Evolutionary conservation across 2,888 invertebrate species (phyloP), one percentile per base, ranked within the genome.

Genomic region (Carterocephalus palaemon): DNA sequence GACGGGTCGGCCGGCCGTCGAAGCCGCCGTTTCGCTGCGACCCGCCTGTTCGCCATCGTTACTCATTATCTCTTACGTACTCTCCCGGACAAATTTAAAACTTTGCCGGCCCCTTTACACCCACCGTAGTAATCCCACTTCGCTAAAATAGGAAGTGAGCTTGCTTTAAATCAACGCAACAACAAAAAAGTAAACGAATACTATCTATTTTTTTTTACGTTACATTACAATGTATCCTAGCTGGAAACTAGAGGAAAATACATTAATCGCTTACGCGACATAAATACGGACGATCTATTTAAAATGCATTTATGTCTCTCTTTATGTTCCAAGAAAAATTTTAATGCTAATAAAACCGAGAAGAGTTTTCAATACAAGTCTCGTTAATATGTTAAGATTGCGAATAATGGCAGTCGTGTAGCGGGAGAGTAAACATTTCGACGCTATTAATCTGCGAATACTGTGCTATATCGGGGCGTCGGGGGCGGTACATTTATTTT

Each of bases 401-500:
- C 56, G 70, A 65, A 70, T 73, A 74, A 75, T 64, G 67, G 62
- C 70, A 70, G 61, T 72, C 67, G 69, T 73, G 69, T 69, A 67
- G 70, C 73, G 72, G 73, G 73, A 70, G 68, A 76, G 82, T 72
- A 78, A 84, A 83, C 84, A 82, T 83, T 82, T 79, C 68, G 78
- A 71, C 73, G 73, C 81, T 75, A 83, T 84, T 84, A 84, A 83
- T 84, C 78, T 79, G 73, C 59, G 66, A 77, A 76, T 71, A 74
- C 73, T 63, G 74, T 70, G 74, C 70, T 76, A 76, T 78, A 76
- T 76, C 72, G 76, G 70, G 67, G 72, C 60, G 67, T 74, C 79
- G 66, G 75, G 76, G 75, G 78, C 79, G 77, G 80, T 84, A 84
- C 85, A 84, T 85, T 85, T 82, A 83, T 85, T 85, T 85, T 82